phyloP scores from a whole-genome alignment of 2,113 vertebrate genomes.

The Dromas ardeola region DNA sequence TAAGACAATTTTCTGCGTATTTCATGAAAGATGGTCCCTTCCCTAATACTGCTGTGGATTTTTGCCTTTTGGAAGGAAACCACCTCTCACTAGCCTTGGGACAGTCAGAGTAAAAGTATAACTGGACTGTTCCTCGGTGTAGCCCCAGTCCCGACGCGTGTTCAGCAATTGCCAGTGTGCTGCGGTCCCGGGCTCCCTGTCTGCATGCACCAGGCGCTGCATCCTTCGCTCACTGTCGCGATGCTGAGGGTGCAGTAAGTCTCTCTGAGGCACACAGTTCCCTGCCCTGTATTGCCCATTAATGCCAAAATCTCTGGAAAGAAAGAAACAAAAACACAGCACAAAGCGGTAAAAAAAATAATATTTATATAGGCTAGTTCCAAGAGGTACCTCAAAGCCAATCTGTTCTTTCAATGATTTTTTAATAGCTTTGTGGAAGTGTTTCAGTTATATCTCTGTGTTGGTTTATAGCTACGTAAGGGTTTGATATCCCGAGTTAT shows the following conservation, averaged over 20 bases:
- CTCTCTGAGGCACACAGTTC: neutral
- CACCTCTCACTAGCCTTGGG: fast-evolving
- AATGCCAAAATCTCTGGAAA: neutral
- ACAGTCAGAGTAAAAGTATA: neutral
- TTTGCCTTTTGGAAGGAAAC: neutral
- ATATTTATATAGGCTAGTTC: neutral
- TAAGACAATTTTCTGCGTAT: neutral
- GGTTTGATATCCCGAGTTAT: neutral
- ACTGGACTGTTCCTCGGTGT: neutral
- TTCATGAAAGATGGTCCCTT: neutral
- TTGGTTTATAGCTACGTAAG: neutral
- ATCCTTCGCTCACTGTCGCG: neutral
- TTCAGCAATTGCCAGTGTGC: neutral
- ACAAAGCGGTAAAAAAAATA: fast-evolving
- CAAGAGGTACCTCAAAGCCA: neutral
- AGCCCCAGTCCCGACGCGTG: fast-evolving
- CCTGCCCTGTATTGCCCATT: neutral
- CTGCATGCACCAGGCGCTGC: fast-evolving
- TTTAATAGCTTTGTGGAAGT: neutral
- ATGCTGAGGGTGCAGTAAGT: neutral
- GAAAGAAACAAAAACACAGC: neutral
- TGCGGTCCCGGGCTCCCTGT: neutral
- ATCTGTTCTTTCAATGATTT: neutral
- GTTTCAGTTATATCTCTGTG: neutral
- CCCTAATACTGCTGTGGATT: neutral